These are phyloP conservation scores for Rugalucina vietnamica DNA, from an alignment of 2,888 invertebrate genomes.

Conservation along the genomic window DNA sequence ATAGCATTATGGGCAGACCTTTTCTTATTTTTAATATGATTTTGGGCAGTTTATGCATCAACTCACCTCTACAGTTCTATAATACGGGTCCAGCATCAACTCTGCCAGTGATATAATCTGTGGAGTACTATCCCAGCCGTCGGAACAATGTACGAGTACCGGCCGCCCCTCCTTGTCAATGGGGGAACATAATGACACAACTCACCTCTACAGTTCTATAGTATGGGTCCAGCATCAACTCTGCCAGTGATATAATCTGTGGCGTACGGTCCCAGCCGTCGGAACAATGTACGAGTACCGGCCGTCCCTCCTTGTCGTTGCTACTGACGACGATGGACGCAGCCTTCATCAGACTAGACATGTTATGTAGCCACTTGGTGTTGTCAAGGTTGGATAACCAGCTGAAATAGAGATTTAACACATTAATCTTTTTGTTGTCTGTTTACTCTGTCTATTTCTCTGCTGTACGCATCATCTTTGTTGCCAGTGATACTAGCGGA, in stretches of 20 bases:
- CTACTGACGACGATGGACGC: slow-evolving; percentile 90
- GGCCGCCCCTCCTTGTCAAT: slow-evolving; percentile 92
- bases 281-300: slow-evolving; percentile 98
- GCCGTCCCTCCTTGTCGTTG: slow-evolving; percentile 91
- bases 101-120: slow-evolving; percentile 98
- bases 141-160: slow-evolving; percentile 98
- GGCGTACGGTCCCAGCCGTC: slow-evolving; percentile 99
- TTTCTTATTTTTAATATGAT: too few relatives aligned
- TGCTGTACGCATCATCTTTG: too few relatives aligned
- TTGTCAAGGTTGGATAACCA: slow-evolving; percentile 95
- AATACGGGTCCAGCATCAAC: slow-evolving; percentile 96
- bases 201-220: slow-evolving; percentile 94
- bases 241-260: slow-evolving; percentile 96
- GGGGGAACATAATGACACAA: too few relatives aligned
- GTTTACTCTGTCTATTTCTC: too few relatives aligned
- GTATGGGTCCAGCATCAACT: slow-evolving; percentile 96
- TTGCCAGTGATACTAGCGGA: too few relatives aligned
- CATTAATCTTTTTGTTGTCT: too few relatives aligned
- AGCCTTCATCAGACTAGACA: slow-evolving; percentile 92
- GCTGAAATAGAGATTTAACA: slow-evolving; percentile 86
- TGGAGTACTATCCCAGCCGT: slow-evolving; percentile 99
- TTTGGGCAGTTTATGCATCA: too few relatives aligned
- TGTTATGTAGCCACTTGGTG: slow-evolving; percentile 95
- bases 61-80: slow-evolving; percentile 93
- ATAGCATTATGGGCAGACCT: too few relatives aligned